These are phyloP conservation scores for Anseranas semipalmata DNA, from an alignment of 2,113 vertebrate species.

Conservation along the genomic window DNA sequence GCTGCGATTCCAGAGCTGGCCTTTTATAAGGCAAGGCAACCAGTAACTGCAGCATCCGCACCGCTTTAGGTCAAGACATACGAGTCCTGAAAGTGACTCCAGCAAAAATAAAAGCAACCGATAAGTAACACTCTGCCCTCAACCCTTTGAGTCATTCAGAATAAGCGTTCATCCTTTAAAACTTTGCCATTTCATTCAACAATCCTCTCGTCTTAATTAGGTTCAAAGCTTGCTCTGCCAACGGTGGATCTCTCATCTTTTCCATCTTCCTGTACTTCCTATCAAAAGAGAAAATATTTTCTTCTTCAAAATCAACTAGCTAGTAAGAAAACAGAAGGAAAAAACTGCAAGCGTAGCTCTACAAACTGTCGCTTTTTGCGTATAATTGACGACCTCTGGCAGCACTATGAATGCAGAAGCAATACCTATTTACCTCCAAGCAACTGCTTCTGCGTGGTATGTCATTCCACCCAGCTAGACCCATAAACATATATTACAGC, in stretches of 20 bases:
- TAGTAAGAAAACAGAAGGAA: not conserved
- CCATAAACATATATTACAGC: not conserved
- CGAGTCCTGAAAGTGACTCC: not conserved
- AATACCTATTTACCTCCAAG: not conserved
- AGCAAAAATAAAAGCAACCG: not conserved
- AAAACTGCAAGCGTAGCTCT: not conserved
- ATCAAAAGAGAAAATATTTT: constrained; percentile 59
- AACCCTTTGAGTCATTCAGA: constrained; percentile 9
- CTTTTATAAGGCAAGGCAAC: not conserved
- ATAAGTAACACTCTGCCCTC: not conserved
- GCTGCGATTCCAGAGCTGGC: not conserved
- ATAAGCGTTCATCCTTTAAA: not conserved
- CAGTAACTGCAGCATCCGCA: not conserved
- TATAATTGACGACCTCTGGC: not conserved
- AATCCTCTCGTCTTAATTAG: constrained; percentile 38
- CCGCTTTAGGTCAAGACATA: not conserved
- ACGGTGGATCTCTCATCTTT: constrained; percentile 40
- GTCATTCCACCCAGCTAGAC: not conserved
- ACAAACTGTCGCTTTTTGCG: not conserved
- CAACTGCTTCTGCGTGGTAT: not conserved
- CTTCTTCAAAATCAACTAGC: constrained; percentile 55
- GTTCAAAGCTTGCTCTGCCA: constrained; percentile 45
- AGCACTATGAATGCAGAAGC: not conserved
- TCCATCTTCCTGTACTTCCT: constrained; percentile 61
- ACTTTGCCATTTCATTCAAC: constrained; percentile 38